A percentile compares a stretch with the other conserved stretches of the same genome.
phyloP scores from a whole-genome alignment of 2,888 invertebrate genomes.

The Standfussiana lucernea region DNA sequence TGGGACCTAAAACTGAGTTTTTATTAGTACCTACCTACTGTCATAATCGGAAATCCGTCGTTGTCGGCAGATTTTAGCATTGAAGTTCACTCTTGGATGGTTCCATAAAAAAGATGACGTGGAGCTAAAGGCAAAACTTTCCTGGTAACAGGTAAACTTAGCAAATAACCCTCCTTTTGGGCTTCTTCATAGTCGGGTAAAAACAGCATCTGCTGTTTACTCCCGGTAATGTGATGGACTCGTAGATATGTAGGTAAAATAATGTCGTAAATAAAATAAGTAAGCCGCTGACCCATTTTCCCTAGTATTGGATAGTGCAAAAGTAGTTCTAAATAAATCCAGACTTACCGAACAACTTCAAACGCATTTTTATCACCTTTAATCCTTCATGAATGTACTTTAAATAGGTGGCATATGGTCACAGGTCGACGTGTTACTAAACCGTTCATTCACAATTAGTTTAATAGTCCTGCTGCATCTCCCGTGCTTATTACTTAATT shows the following conservation, averaged over 20 bases:
- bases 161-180: too few relatives aligned
- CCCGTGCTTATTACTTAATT: conserved; percentile 63
- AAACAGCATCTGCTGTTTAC: not conserved
- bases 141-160: not conserved
- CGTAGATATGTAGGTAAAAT: not conserved
- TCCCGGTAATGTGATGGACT: not conserved
- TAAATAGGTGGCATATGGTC: conserved; percentile 51
- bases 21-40: not conserved
- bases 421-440: conserved; percentile 56
- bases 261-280: not conserved
- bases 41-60: not conserved
- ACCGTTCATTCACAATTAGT: conserved; percentile 58
- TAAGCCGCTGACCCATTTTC: not conserved
- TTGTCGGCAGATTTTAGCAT: not conserved
- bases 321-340: not conserved
- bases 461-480: conserved; percentile 57
- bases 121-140: not conserved
- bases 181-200: too few relatives aligned
- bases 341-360: conserved; percentile 46
- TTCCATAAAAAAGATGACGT: not conserved
- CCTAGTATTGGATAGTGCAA: not conserved
- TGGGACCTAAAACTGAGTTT: conserved; percentile 36
- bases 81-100: not conserved
- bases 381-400: conserved; percentile 19
- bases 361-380: conserved; percentile 44